Evolutionary conservation across 2,797 vertebrate species (phyloP).

Genomic region (Melanotaenia boesemani): DNA sequence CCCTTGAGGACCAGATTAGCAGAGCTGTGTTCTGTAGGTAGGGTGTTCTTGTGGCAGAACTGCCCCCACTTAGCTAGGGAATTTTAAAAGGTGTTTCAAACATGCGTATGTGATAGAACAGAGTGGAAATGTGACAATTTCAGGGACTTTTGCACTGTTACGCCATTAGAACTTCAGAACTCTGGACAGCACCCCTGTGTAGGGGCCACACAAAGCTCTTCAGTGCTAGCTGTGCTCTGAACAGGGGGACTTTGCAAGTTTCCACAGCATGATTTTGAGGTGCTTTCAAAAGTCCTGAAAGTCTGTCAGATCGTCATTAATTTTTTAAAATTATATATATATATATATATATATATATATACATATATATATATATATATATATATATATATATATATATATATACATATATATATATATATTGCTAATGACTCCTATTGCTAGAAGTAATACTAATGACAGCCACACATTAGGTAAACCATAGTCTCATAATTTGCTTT

Average conservation of each 20-base stretch:
- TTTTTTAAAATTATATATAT: too few species aligned
- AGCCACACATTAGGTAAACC: background rate
- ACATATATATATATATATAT: too few species aligned
- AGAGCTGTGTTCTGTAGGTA: background rate
- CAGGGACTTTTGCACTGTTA: background rate
- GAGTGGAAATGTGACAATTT: conserved; percentile 10
- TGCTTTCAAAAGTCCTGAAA: conserved; percentile 64
- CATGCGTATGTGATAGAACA: too few species aligned
- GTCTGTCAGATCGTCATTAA: conserved; percentile 15
- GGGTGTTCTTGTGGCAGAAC: background rate
- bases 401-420: too few species aligned
- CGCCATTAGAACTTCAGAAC: conserved; percentile 21
- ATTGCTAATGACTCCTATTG: background rate
- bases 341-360: too few species aligned
- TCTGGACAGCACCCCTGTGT: conserved; percentile 40
- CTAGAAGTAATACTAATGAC: background rate
- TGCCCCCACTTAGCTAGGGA: background rate
- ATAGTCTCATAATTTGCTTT: background rate
- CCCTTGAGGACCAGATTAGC: background rate
- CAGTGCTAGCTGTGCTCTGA: background rate
- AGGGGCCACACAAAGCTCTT: background rate
- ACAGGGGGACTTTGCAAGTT: background rate
- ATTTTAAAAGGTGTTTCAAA: background rate
- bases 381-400: too few species aligned
- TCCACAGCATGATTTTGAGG: background rate